Evolutionary conservation across 2,113 vertebrate genomes (phyloP).

Genomic region (Hippoglossus stenolepis): DNA sequence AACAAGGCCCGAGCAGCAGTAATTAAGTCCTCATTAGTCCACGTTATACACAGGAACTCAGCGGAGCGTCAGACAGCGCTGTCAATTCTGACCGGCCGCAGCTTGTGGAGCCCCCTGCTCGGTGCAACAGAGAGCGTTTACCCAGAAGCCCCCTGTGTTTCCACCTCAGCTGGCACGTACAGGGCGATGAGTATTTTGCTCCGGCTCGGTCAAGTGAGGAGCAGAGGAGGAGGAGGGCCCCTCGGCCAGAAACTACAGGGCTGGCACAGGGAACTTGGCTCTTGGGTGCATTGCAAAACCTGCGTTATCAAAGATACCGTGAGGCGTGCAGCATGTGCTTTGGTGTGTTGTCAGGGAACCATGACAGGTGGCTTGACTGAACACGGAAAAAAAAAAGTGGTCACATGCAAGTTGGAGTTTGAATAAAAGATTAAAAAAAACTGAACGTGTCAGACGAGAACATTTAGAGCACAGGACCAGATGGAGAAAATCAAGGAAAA

Average conservation of each 20-base stretch:
- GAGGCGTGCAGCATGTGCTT: constrained; percentile 36
- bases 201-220: constrained; percentile 23
- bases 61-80: constrained; percentile 50
- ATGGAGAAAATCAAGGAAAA: neutral
- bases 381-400: neutral
- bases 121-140: constrained; percentile 21
- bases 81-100: constrained; percentile 42
- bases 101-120: constrained; percentile 20
- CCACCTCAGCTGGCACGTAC: constrained; percentile 62
- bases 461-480: too few relatives aligned
- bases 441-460: too few relatives aligned
- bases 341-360: constrained; percentile 39
- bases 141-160: constrained; percentile 62
- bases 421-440: neutral
- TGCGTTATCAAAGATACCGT: constrained; percentile 49
- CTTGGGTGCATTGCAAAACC: constrained; percentile 5
- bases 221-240: constrained; percentile 15
- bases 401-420: neutral
- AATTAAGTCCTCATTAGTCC: constrained; percentile 80
- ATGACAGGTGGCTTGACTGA: constrained; percentile 40
- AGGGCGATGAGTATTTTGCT: constrained; percentile 60
- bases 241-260: neutral
- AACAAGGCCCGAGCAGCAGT: constrained; percentile 62
- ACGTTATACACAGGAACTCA: constrained; percentile 68
- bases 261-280: constrained; percentile 11